A percentile compares a stretch with the other conserved stretches of the same genome.
Conservation (phyloP, 2,888 invertebrate genomes). For the Imbricaverruca yamaguchii region DNA sequence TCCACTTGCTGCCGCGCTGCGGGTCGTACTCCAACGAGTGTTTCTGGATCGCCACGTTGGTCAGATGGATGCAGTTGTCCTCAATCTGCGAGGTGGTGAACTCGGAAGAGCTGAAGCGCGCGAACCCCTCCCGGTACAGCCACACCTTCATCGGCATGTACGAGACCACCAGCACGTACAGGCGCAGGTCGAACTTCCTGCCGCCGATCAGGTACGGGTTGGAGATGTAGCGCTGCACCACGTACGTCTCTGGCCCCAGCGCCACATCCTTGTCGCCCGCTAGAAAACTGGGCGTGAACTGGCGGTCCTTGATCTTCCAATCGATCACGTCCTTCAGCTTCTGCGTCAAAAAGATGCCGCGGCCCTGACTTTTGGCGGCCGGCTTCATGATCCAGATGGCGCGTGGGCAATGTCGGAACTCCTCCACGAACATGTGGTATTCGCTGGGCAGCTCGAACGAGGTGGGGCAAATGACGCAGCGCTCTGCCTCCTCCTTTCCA, state of each 20-base stretch:
- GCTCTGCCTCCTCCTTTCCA: slow-evolving; percentile 43
- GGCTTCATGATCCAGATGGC: slow-evolving; percentile 60
- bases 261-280: not conserved
- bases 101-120: slow-evolving; percentile 51
- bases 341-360: slow-evolving; percentile 54
- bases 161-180: slow-evolving; percentile 54
- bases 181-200: slow-evolving; percentile 54
- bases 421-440: slow-evolving; percentile 54
- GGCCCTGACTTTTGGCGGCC: slow-evolving; percentile 52
- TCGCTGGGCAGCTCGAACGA: slow-evolving; percentile 56
- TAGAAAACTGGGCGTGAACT: slow-evolving; percentile 15
- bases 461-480: slow-evolving; percentile 51
- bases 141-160: slow-evolving; percentile 48
- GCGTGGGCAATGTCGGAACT: slow-evolving; percentile 50
- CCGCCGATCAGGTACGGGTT: slow-evolving; percentile 54
- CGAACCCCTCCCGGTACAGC: slow-evolving; percentile 56
- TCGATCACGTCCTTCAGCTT: slow-evolving; percentile 48
- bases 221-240: slow-evolving; percentile 53
- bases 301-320: slow-evolving; percentile 41
- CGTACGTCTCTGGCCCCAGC: slow-evolving; percentile 39
- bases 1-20: slow-evolving; percentile 52
- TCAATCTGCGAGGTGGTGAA: slow-evolving; percentile 52
- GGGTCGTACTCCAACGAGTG: slow-evolving; percentile 48
- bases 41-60: slow-evolving; percentile 52
- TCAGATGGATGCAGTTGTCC: slow-evolving; percentile 52